Base-by-base conservation (phyloP, 2,797 vertebrate genomes). In the Melanitta fusca region DNA sequence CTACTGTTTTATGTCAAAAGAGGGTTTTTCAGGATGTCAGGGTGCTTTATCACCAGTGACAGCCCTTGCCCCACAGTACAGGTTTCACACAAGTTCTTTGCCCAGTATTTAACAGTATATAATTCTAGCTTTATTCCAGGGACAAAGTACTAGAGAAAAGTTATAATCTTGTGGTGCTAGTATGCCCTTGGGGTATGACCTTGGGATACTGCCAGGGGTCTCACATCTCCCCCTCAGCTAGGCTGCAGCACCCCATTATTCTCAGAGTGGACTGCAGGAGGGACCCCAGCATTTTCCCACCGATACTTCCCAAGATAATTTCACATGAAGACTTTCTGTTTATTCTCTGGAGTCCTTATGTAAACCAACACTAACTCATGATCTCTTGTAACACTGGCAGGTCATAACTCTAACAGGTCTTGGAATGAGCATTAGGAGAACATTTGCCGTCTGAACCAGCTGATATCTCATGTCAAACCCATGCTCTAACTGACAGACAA, bases 111-210 rank as follows among this genome's bases (percentile, higher is more conserved):
- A 10, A 39, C 4, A 25, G 49, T 25, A 51, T 39, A 1, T 7
- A 85, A 64, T 32, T 68, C 43, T 11, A 60, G 9, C 13, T 85
- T 84, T 12, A 64, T 60, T 27, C 28, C 11, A 41, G 54, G 49
- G 36, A 21, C 8, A 32, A 80, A 88, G 49, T 13, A 47, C 16
- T 49, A 68, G 49, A 65, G 58, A 22, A 65, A 82, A 13, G 39
- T 5, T 82, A 19, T 13, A 85, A 30, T 27, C 11, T 43, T 39
- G 21, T 30, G 21, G n/a, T 82, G 56, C 41, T 60, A 47, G 10
- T 11, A 16, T 1, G 2, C 53, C 32, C 72, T 65, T 25, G 14
- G 0, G 0, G 14, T 0, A 1, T 61, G 49, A 75, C 17, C 7
- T 41, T 34, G 65, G 41, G 47, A 32, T 39, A 17, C 22, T 80